These are phyloP conservation scores for Phenganax subtilis DNA, from an alignment of 92 coral and sea anemone species.

Conservation along the genomic window DNA sequence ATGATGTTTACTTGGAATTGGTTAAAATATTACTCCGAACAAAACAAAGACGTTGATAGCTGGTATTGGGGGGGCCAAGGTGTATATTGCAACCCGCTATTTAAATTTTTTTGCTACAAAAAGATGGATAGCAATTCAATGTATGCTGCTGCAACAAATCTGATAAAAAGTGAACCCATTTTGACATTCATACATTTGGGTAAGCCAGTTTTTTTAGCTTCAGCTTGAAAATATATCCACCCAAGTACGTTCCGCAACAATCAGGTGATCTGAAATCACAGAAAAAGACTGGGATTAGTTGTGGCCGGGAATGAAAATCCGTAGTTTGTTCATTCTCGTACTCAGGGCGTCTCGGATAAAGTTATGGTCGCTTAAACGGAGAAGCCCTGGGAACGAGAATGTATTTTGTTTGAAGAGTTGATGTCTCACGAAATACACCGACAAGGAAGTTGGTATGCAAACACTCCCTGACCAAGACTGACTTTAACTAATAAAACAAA, in stretches of 20 bases:
- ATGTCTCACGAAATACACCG: too few relatives aligned
- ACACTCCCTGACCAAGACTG: too few relatives aligned
- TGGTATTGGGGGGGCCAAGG: slow-evolving; percentile 16
- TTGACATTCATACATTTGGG: slow-evolving; percentile 23
- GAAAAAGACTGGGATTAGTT: too few relatives aligned
- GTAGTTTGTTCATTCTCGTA: too few relatives aligned
- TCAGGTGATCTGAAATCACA: too few relatives aligned
- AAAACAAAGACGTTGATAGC: slow-evolving; percentile 19
- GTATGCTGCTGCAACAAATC: not conserved
- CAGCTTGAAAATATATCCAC: not conserved
- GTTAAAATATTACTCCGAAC: slow-evolving; percentile 4
- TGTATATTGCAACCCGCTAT: not conserved
- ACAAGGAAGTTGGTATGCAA: too few relatives aligned
- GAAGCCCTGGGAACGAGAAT: too few relatives aligned
- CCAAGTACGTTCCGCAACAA: not conserved
- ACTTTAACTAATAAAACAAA: too few relatives aligned
- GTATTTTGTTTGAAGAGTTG: too few relatives aligned
- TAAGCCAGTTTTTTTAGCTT: not conserved
- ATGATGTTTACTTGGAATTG: slow-evolving; percentile 26
- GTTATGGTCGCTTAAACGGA: too few relatives aligned
- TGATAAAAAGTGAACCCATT: not conserved
- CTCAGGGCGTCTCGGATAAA: too few relatives aligned
- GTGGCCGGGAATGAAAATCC: too few relatives aligned
- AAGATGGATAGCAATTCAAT: not conserved
- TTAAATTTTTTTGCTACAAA: not conserved